phyloP scores from a whole-genome alignment of 2,113 vertebrate species.

The Chauna torquata region DNA sequence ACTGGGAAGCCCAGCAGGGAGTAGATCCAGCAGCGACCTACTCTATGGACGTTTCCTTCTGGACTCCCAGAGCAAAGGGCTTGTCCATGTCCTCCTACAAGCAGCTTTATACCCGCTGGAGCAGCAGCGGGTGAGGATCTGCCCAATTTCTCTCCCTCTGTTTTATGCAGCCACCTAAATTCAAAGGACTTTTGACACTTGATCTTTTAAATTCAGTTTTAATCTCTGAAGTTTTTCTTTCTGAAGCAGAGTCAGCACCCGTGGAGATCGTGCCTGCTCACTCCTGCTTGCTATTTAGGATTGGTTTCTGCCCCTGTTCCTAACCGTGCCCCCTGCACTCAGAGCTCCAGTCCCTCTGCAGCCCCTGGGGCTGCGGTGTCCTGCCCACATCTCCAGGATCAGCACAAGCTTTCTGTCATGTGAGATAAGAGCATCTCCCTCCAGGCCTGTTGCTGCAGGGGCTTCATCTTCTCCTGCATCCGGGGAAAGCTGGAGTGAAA shows the following conservation, averaged over 20 bases:
- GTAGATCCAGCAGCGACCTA: not conserved
- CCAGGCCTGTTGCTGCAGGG: fast-evolving
- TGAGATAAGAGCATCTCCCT: not conserved
- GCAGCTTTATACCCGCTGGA: not conserved
- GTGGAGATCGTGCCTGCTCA: not conserved
- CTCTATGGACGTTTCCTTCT: not conserved
- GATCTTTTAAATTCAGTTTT: not conserved
- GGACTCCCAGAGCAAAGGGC: not conserved
- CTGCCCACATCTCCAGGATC: not conserved
- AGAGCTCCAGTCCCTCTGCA: not conserved
- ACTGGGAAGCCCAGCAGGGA: not conserved
- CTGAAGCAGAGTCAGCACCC: not conserved
- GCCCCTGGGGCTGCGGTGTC: not conserved
- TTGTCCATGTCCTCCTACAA: not conserved
- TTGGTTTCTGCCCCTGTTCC: no score
- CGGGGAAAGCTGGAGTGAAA: not conserved
- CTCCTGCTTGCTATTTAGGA: not conserved
- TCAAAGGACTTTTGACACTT: not conserved
- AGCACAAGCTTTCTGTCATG: not conserved
- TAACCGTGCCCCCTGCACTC: not conserved
- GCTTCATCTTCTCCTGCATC: not conserved
- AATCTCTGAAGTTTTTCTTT: not conserved
- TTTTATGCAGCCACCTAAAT: not conserved
- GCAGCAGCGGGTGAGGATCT: not conserved
- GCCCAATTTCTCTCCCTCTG: not conserved